Conservation (phyloP, 2,113 vertebrate species). For the Sapajus apella region DNA sequence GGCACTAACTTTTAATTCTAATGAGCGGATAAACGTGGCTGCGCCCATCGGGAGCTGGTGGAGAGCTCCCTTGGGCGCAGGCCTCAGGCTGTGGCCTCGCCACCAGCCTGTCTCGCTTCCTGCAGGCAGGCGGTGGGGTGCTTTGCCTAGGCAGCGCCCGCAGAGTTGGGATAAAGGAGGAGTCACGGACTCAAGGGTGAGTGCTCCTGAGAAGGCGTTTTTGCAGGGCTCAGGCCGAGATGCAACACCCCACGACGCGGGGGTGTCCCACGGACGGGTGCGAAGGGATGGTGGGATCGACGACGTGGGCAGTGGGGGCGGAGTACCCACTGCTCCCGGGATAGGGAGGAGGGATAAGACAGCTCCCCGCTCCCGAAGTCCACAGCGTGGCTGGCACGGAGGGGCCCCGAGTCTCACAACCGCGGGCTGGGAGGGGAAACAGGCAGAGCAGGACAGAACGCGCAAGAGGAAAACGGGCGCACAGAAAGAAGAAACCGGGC, state of each 20-base stretch:
- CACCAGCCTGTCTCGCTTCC: neutral
- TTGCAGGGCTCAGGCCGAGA: neutral
- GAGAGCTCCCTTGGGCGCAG: neutral
- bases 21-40: neutral
- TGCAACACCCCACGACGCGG: accelerated
- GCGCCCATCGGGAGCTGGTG: neutral
- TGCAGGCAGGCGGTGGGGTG: neutral
- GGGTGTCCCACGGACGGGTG: accelerated
- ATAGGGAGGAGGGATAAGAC: neutral
- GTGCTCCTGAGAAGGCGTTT: neutral
- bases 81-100: neutral
- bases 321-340: neutral
- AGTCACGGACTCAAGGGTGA: neutral
- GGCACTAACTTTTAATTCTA: conserved; percentile 57
- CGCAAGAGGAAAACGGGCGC: neutral
- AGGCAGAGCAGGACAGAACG: neutral
- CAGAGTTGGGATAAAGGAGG: neutral
- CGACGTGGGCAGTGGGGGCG: neutral
- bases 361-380: neutral
- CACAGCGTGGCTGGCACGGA: neutral
- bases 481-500: too few species aligned
- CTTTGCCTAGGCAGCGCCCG: neutral
- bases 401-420: neutral
- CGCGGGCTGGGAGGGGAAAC: neutral
- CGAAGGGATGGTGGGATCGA: too few species aligned